These are phyloP conservation scores for Ptychochromis oligacanthus DNA, from an alignment of 2,113 vertebrate species.

Conservation along the genomic window DNA sequence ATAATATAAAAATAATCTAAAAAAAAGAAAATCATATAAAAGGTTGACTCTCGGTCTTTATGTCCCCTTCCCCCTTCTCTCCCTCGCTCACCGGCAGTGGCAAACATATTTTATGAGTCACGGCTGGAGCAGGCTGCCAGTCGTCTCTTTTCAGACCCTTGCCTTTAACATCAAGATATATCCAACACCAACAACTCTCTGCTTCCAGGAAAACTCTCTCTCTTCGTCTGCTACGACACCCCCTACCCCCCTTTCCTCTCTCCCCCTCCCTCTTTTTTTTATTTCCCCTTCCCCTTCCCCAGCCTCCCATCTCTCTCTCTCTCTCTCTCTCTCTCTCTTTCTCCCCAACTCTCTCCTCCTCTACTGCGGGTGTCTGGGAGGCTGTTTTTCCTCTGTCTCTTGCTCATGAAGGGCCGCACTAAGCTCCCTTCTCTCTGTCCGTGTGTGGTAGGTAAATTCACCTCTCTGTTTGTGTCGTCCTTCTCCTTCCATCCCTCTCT, in stretches of 20 bases:
- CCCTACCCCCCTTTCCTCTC: slow-evolving; percentile 25
- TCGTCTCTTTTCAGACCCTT: slow-evolving; percentile 68
- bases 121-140: slow-evolving; percentile 66
- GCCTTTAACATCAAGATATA: slow-evolving; percentile 66
- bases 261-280: slow-evolving; percentile 46
- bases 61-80: slow-evolving; percentile 56
- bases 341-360: slow-evolving; percentile 74
- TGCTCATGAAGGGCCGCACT: slow-evolving; percentile 85
- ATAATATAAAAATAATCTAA: slow-evolving; percentile 16
- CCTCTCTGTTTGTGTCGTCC: slow-evolving; percentile 60
- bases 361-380: slow-evolving; percentile 80
- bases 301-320: slow-evolving; percentile 57
- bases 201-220: slow-evolving; percentile 77
- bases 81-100: slow-evolving; percentile 64
- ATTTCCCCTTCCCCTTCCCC: slow-evolving; percentile 55
- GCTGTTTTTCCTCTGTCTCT: slow-evolving; percentile 81
- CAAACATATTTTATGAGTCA: slow-evolving; percentile 81
- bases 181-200: slow-evolving; percentile 72
- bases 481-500: slow-evolving; percentile 62
- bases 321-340: slow-evolving; percentile 58
- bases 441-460: slow-evolving; percentile 84
- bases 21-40: slow-evolving; percentile 38
- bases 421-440: slow-evolving; percentile 85
- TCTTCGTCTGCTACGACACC: slow-evolving; percentile 57
- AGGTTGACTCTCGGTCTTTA: slow-evolving; percentile 45